Percentiles rank a stretch among this genome's conserved stretches.
Evolutionary conservation across 2,113 vertebrate genomes (phyloP).

Genomic region (Pseudolaguvia tuberculata): DNA sequence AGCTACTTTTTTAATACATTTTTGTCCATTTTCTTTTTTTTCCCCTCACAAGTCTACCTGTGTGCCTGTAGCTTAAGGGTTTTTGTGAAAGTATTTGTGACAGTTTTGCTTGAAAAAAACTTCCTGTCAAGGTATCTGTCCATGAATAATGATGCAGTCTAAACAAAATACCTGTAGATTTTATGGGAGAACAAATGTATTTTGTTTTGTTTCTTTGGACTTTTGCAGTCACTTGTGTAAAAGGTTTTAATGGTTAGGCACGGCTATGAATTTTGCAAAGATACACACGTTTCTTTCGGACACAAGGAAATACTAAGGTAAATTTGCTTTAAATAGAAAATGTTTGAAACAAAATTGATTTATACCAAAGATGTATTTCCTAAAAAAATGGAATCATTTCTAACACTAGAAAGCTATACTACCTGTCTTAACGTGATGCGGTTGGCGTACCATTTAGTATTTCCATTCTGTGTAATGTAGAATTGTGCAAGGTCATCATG

Average conservation of each 20-base stretch:
- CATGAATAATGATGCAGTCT: no score
- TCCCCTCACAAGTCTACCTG: neutral
- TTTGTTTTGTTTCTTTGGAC: neutral
- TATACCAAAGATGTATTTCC: constrained; percentile 27
- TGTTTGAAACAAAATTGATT: constrained; percentile 5
- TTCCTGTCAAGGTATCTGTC: no score
- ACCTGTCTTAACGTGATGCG: neutral
- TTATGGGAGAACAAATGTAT: neutral
- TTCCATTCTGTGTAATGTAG: neutral
- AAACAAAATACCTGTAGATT: neutral
- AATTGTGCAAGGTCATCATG: neutral
- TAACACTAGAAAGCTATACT: constrained; percentile 2
- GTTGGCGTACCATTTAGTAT: neutral
- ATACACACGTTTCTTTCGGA: neutral
- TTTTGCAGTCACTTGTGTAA: no score
- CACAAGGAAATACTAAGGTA: neutral
- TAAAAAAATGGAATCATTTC: neutral
- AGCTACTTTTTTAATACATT: constrained; percentile 26
- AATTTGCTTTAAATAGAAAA: constrained; percentile 7
- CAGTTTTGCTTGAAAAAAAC: neutral
- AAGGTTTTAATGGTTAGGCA: no score
- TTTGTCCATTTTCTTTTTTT: neutral
- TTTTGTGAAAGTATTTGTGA: neutral
- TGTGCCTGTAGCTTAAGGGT: neutral
- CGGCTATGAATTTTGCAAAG: no score